Conservation (phyloP, 35 echinoderm and acorn worm species). For the Eucidaris tribuloides region DNA sequence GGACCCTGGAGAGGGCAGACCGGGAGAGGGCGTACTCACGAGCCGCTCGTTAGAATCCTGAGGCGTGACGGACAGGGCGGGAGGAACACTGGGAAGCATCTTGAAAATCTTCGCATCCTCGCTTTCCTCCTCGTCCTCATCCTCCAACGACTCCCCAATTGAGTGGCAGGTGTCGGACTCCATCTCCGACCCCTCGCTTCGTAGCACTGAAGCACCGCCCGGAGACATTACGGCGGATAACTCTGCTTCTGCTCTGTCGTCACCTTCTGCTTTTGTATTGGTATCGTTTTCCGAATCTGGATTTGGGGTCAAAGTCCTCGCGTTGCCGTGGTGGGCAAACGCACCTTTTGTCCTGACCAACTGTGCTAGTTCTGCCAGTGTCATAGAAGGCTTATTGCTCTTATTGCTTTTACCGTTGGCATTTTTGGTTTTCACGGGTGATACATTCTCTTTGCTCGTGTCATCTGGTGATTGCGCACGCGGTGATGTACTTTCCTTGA, state of each 20-base stretch:
- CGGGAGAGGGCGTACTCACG: too few species aligned
- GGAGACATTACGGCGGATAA: background rate
- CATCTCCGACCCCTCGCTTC: background rate
- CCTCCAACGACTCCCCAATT: background rate
- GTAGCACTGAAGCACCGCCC: background rate
- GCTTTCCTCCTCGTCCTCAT: constrained; percentile 8
- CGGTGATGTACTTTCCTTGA: background rate
- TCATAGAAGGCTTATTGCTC: background rate
- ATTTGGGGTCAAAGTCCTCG: background rate
- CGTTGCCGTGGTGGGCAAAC: background rate
- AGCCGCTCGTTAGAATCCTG: background rate
- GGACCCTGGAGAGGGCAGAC: background rate
- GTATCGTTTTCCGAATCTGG: background rate
- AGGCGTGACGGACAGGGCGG: background rate
- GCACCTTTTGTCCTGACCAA: background rate
- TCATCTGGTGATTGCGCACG: background rate
- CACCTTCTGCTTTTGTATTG: background rate
- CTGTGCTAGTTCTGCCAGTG: background rate
- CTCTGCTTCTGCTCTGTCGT: background rate
- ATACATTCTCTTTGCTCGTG: background rate
- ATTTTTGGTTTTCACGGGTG: background rate
- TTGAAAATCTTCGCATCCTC: constrained; percentile 14
- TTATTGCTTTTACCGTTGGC: too few species aligned
- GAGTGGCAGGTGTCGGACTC: constrained; percentile 22
- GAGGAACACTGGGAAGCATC: background rate